Evolutionary conservation across 2,797 vertebrate genomes (phyloP), one percentile per base, ranked within the genome.

Genomic region (Benthosema pterotum): DNA sequence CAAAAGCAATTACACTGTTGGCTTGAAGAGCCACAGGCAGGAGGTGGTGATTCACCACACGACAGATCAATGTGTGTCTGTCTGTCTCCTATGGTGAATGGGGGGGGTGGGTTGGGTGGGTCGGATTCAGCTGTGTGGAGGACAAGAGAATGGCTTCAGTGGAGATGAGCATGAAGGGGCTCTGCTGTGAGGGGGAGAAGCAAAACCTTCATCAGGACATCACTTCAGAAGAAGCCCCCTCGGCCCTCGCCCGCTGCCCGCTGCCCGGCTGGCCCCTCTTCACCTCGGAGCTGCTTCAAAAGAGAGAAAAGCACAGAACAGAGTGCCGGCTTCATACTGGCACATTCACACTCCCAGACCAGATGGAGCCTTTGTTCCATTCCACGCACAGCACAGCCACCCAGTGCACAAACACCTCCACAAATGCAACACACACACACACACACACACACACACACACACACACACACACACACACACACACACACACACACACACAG

Each of bases 351-450:
- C 52, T 67, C 76, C 69, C 50, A 0, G 45, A 74, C 80, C 87
- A 89, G 87, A 88, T 85, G 88, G 87, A 86, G 77, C 57, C 84
- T 89, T 88, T 90, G 84, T 89, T 83, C 74, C 61, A 32, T 18
- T 45, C 9, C 63, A 60, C 65, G 52, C 42, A 67, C 42, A n/a
- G 19, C 42, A 17, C 66, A 46, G 7, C 32, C 32, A 9, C 32
- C n/a, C n/a, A n/a, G n/a, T n/a, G 11, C 32, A 9, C 8, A 25
- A 25, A 38, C 32, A 38, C 32, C 32, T 38, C 8, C 32, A 38
- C 32, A 11, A 38, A 38, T 25, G 54, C 46, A 28, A 2, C 62
- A 71, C 63, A 68, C 65, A 81, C 48, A 64, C 49, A 48, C 63
- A 56, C 69, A 43, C 59, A 62, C 65, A 50, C 65, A 60, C 60